phyloP scores from a whole-genome alignment of 2,797 vertebrate genomes.

The Agapornis canus region DNA sequence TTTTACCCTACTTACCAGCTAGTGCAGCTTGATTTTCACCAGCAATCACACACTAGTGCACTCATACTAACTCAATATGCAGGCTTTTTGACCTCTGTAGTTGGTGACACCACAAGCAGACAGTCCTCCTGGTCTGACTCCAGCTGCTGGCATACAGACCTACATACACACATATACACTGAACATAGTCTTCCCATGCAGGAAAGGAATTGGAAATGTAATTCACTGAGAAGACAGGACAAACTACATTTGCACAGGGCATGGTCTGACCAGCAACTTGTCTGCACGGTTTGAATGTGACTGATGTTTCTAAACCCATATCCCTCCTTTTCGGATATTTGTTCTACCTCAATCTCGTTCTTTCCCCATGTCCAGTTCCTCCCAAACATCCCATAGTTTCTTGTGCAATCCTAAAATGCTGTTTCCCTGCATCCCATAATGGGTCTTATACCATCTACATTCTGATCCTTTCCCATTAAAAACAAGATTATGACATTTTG shows the following conservation, averaged over 20 bases:
- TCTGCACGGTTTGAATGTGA: background rate
- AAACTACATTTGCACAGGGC: rapidly evolving
- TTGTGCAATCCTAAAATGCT: background rate
- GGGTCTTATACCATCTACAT: background rate
- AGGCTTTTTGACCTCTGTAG: background rate
- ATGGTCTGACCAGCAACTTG: background rate
- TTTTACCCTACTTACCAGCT: background rate
- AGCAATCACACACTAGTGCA: background rate
- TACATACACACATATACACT: rapidly evolving
- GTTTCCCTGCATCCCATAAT: background rate
- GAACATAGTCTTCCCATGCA: background rate
- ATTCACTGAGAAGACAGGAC: background rate
- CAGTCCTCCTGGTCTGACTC: background rate
- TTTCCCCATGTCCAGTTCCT: background rate
- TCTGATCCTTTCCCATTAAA: background rate
- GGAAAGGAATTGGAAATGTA: background rate
- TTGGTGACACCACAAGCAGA: background rate
- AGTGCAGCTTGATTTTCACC: background rate
- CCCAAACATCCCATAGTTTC: background rate
- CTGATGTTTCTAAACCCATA: background rate
- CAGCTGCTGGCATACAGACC: background rate
- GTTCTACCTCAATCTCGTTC: background rate
- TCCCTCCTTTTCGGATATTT: background rate
- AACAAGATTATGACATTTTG: background rate
- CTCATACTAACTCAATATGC: background rate